Evolutionary conservation across 1,140 invertebrate genomes (phyloP).

Genomic region (Drosophila nebulosa): DNA sequence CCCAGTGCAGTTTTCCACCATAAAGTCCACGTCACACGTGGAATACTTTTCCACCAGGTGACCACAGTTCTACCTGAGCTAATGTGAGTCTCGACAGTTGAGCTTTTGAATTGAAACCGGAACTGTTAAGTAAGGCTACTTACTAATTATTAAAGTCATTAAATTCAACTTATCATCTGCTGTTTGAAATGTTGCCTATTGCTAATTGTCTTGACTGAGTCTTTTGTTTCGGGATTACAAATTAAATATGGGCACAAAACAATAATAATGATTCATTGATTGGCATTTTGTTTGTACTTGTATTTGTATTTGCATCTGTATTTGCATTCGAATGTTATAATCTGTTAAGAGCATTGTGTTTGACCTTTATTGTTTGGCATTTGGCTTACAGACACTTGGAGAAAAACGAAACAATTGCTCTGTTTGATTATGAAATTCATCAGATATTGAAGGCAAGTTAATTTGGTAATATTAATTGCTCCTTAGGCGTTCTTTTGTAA

Average conservation of each 20-base stretch:
- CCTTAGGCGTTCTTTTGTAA: too few species aligned
- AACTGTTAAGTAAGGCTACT: slow-evolving; percentile 30
- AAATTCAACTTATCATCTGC: slow-evolving; percentile 5
- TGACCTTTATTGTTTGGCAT: slow-evolving; percentile 10
- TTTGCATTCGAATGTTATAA: slow-evolving; percentile 29
- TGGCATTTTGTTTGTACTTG: background rate
- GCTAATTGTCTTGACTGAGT: slow-evolving; percentile 12
- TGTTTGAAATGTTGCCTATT: background rate
- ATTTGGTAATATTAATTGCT: too few species aligned
- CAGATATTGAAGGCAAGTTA: too few species aligned
- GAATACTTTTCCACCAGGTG: slow-evolving; percentile 36
- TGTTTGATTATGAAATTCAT: too few species aligned
- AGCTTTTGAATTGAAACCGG: slow-evolving; percentile 36
- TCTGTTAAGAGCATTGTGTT: slow-evolving; percentile 31
- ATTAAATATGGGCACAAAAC: background rate
- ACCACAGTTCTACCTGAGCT: slow-evolving; percentile 4
- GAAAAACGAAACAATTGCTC: background rate
- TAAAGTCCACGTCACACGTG: slow-evolving; percentile 24
- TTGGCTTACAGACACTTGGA: background rate
- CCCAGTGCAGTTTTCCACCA: slow-evolving; percentile 21
- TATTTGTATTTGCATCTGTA: slow-evolving; percentile 16
- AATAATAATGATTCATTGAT: background rate
- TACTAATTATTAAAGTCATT: slow-evolving; percentile 24
- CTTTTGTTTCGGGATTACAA: slow-evolving; percentile 31
- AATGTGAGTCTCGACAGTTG: background rate